These are phyloP conservation scores for Archaeoteleia sp. DNA, from an alignment of 2,888 invertebrate species.

Conservation along the genomic window DNA sequence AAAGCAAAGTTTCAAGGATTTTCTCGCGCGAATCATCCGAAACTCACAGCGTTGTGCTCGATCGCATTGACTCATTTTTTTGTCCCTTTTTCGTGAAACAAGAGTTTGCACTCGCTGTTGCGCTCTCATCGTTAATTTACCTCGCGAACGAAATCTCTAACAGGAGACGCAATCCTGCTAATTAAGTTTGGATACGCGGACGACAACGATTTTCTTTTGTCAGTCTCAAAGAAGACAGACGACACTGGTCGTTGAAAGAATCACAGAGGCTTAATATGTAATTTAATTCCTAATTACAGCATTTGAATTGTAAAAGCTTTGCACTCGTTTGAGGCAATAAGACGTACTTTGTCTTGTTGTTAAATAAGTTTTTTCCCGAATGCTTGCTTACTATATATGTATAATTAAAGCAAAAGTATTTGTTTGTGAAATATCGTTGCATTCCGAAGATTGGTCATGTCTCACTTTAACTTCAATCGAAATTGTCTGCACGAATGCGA, in stretches of 20 bases:
- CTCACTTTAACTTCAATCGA: no score
- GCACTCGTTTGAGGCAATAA: not conserved
- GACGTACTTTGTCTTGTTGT: no score
- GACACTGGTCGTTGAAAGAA: not conserved
- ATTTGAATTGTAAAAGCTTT: not conserved
- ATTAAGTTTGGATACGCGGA: constrained; percentile 3
- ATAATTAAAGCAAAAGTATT: no score
- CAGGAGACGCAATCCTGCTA: not conserved
- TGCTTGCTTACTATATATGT: no score
- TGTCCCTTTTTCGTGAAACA: not conserved
- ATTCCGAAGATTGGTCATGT: no score
- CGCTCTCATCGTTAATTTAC: constrained; percentile 4
- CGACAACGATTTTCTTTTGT: not conserved
- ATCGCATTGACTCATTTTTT: not conserved
- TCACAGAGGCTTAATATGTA: not conserved
- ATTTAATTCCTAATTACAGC: constrained; percentile 1
- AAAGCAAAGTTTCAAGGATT: not conserved
- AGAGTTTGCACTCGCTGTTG: constrained; percentile 4
- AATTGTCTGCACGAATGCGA: no score
- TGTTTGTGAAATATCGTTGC: no score
- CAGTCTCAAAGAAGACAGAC: constrained; percentile 3
- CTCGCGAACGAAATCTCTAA: constrained; percentile 1
- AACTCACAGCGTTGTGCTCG: not conserved
- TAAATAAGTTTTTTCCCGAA: no score
- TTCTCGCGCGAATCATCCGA: not conserved